Percentiles rank a stretch among this genome's conserved stretches.
Conservation (phyloP, 37 sponge, comb jelly and placozoan genomes). For the Chondrosia reniformis region DNA sequence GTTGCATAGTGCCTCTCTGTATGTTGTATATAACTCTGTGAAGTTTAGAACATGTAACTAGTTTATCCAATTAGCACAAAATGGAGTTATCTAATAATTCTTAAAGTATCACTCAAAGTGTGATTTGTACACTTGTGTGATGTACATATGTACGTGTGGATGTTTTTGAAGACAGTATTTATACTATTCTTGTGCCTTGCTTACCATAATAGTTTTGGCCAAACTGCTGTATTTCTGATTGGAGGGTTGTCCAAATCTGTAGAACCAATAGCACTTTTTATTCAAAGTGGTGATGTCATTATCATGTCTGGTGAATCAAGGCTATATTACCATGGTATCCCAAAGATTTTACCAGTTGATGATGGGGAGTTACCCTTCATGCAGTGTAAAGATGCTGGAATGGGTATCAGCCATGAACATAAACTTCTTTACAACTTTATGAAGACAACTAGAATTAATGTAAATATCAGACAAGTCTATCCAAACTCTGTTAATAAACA, state of each 20-base stretch:
- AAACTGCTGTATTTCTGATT: conserved; percentile 85
- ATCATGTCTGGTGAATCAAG: conserved; percentile 80
- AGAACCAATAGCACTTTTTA: conserved; percentile 53
- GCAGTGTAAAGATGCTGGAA: background rate
- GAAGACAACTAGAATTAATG: conserved; percentile 70
- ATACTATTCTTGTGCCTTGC: background rate
- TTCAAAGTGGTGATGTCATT: conserved; percentile 85
- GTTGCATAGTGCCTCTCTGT: too few species aligned
- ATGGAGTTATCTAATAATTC: background rate
- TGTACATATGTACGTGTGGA: background rate
- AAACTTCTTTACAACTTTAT: conserved; percentile 67
- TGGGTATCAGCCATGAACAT: conserved; percentile 25
- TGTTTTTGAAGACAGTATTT: background rate
- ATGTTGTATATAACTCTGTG: too few species aligned
- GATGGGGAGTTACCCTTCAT: too few species aligned
- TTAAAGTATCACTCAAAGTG: background rate
- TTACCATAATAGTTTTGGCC: conserved; percentile 69
- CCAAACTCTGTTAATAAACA: background rate
- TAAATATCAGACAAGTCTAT: conserved; percentile 85
- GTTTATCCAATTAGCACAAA: too few species aligned
- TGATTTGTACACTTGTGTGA: background rate
- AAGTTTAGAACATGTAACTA: too few species aligned
- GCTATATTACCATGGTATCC: conserved; percentile 85
- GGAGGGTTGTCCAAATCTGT: conserved; percentile 69
- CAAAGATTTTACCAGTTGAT: conserved; percentile 53